phyloP scores from a whole-genome alignment of 2,113 vertebrate species.

The Neogale vison region DNA sequence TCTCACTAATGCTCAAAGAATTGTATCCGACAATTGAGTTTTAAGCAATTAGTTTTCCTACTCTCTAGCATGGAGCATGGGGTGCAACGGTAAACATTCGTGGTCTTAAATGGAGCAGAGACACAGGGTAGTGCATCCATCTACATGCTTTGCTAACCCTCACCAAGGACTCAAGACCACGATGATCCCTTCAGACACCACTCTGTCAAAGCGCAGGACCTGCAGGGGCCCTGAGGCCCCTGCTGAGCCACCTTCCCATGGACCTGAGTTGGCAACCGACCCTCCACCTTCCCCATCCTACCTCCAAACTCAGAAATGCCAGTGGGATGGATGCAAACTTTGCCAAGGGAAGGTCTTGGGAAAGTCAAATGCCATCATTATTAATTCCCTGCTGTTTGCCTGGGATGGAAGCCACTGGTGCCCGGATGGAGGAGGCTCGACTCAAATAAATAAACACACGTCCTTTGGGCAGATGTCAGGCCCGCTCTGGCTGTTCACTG shows the following conservation, averaged over 20 bases:
- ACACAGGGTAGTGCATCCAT: neutral
- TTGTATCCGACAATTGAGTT: neutral
- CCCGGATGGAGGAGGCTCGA: neutral
- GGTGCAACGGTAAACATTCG: neutral
- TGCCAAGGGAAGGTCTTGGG: constrained; percentile 64
- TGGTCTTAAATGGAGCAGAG: neutral
- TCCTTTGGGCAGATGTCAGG: constrained; percentile 37
- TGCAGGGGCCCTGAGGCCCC: fast-evolving
- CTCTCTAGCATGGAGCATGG: neutral
- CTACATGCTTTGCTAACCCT: neutral
- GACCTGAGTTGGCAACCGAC: neutral
- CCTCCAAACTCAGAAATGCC: neutral
- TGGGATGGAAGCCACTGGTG: constrained; percentile 39
- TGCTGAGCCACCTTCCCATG: neutral
- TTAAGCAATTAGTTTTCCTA: neutral
- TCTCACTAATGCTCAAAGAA: neutral
- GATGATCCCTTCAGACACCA: fast-evolving
- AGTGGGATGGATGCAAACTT: neutral
- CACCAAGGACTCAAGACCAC: neutral
- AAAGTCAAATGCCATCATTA: constrained; percentile 67
- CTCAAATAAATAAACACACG: constrained; percentile 49
- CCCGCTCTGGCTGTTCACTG: constrained; percentile 4
- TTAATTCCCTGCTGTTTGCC: constrained; percentile 55
- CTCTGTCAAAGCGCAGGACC: neutral
- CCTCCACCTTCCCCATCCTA: neutral